phyloP scores from a whole-genome alignment of 2,113 vertebrate genomes.

The Perccottus glenii region DNA sequence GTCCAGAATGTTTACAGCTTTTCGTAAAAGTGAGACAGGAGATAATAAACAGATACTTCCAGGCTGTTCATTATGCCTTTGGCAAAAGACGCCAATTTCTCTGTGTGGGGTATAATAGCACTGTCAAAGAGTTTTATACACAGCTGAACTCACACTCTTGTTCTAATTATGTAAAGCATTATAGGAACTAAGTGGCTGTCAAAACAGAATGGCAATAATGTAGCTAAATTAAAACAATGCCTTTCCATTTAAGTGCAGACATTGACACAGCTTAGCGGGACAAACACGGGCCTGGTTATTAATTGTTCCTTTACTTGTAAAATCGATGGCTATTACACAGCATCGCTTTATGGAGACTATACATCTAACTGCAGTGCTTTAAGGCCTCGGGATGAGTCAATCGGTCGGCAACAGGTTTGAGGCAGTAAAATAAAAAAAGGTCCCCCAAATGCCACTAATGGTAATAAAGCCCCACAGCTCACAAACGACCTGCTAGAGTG shows the following conservation, averaged over 20 bases:
- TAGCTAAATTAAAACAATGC: constrained; percentile 65
- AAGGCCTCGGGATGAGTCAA: constrained; percentile 60
- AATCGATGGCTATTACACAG: constrained; percentile 75
- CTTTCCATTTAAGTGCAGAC: constrained; percentile 53
- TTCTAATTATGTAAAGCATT: constrained; percentile 67
- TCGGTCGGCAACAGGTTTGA: constrained; percentile 58
- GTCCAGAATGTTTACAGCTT: constrained; percentile 39
- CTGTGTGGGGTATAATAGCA: constrained; percentile 55
- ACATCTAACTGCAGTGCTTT: constrained; percentile 49
- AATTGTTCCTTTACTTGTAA: constrained; percentile 70
- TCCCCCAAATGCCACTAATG: constrained; percentile 58
- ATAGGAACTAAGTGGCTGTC: constrained; percentile 64
- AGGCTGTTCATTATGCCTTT: constrained; percentile 36
- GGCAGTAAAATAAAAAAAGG: constrained; percentile 70
- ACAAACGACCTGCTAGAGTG: constrained; percentile 40
- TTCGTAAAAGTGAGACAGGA: constrained; percentile 34
- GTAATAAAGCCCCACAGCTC: constrained; percentile 61
- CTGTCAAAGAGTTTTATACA: constrained; percentile 70
- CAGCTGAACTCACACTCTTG: constrained; percentile 53
- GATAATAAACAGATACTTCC: constrained; percentile 52
- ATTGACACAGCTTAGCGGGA: constrained; percentile 54
- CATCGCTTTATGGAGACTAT: constrained; percentile 45
- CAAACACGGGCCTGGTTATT: constrained; percentile 68
- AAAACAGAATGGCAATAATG: constrained; percentile 52
- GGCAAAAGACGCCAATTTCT: constrained; percentile 52